These are phyloP conservation scores for Hoplias malabaricus DNA, from an alignment of 2,113 vertebrate genomes.

Conservation along the genomic window DNA sequence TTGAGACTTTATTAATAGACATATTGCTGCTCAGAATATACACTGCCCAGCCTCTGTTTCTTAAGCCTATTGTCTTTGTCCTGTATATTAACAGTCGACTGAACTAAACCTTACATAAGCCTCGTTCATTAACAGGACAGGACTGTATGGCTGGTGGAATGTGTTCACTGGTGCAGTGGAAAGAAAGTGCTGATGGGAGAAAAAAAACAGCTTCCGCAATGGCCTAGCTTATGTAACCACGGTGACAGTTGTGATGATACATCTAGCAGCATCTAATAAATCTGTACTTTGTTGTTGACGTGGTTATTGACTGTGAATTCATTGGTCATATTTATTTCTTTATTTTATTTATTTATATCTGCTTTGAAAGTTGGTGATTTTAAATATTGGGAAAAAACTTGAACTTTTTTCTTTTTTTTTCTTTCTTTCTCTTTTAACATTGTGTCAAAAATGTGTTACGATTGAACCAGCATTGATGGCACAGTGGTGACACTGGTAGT, in stretches of 20 bases:
- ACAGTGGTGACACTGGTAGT: too few species aligned
- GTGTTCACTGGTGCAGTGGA: background rate
- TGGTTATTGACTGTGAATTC: too few species aligned
- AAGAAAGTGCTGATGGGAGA: slow-evolving; percentile 28
- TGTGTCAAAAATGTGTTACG: too few species aligned
- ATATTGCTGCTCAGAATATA: background rate
- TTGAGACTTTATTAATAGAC: background rate
- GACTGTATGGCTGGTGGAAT: slow-evolving; percentile 1
- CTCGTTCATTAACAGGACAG: background rate
- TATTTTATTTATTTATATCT: too few species aligned
- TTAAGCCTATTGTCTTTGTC: background rate
- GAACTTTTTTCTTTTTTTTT: too few species aligned
- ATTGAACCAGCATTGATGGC: too few species aligned
- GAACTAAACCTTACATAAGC: slow-evolving; percentile 4
- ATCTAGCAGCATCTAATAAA: too few species aligned
- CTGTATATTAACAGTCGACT: background rate
- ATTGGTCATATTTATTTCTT: too few species aligned
- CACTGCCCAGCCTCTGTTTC: background rate
- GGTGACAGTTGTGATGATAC: slow-evolving; percentile 4
- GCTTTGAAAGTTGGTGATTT: too few species aligned
- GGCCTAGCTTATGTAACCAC: background rate
- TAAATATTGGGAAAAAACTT: too few species aligned
- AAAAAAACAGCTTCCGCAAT: background rate
- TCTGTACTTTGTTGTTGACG: too few species aligned
- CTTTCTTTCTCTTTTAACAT: too few species aligned